These are phyloP conservation scores for Paedocypris micromegethes DNA, from an alignment of 2,797 vertebrate genomes.

Conservation along the genomic window DNA sequence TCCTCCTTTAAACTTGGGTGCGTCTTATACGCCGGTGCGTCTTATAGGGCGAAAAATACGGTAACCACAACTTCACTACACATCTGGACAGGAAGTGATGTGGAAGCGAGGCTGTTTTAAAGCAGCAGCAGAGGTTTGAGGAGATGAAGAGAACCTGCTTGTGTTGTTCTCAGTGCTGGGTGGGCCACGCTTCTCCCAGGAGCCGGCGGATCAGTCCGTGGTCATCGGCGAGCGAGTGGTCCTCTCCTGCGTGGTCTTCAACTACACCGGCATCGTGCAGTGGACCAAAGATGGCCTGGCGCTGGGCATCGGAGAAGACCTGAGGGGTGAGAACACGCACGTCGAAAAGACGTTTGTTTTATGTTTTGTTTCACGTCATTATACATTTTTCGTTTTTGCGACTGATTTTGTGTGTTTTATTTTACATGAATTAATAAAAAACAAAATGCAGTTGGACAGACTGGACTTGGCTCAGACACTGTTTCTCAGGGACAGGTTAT, in stretches of 20 bases:
- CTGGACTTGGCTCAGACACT: too few species aligned
- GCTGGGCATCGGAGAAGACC: conserved; percentile 84
- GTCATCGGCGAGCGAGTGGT: conserved; percentile 83
- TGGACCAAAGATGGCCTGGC: conserved; percentile 96
- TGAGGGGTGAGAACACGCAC: conserved; percentile 75
- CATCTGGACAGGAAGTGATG: too few species aligned
- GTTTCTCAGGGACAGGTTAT: too few species aligned
- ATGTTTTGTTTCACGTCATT: background rate
- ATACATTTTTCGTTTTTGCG: background rate
- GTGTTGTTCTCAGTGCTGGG: conserved; percentile 58
- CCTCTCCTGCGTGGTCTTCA: conserved; percentile 86
- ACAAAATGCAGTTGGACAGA: too few species aligned
- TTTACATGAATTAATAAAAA: too few species aligned
- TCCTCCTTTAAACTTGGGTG: too few species aligned
- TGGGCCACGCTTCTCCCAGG: conserved; percentile 85
- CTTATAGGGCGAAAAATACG: too few species aligned
- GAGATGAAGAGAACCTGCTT: background rate
- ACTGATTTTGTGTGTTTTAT: too few species aligned
- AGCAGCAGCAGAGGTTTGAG: too few species aligned
- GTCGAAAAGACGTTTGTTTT: background rate
- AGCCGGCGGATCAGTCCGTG: conserved; percentile 89
- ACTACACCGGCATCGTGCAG: conserved; percentile 93
- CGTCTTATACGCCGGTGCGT: too few species aligned
- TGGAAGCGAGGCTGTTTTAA: too few species aligned
- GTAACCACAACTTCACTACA: too few species aligned